Base-by-base conservation (phyloP, 2,113 vertebrate genomes). In the Strix aluco region DNA sequence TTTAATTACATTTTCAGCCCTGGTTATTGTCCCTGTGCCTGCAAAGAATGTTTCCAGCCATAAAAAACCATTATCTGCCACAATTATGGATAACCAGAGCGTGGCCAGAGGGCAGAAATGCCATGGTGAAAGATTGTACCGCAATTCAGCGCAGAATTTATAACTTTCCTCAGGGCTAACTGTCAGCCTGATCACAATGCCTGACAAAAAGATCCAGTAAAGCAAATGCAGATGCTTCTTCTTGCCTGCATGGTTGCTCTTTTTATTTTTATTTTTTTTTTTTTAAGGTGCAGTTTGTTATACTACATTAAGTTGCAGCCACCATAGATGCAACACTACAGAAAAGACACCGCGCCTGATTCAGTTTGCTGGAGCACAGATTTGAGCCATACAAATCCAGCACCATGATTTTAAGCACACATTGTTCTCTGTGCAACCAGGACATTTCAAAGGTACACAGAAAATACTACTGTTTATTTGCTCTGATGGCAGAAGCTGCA, bases 31-130 rank as follows among this genome's bases (percentile, higher is more conserved):
- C 97, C 95, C 89, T 96, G 88, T 96, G 95, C 96, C 95, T 97
- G 95, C 95, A 97, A 97, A 98, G 97, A 98, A 98, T 97, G 96
- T 98, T 97, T 98, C 97, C 96, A 98, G 97, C 96, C 97, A 97
- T 98, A 97, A 98, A 98, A 98, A 94, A 97, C 94, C 95, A 98
- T 98, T 97, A 97, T 97, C 97, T 97, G 97, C 97, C 96, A 97
- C 97, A 97, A 97, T 98, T 97, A 98, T 97, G 97, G 97, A 97
- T 97, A 97, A 98, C 97, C 97, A 97, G 93, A 97, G 97, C 34
- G 22, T 97, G 92, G 96, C 97, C 91, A 96, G 94, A 92, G 96
- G 97, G 97, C 95, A 97, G 96, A 97, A 96, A 97, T 97, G 97
- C 96, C 97, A 97, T 81, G 96, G 97, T 98, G 97, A 98, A 98